Evolutionary conservation across 2,113 vertebrate species (phyloP).

Genomic region (Phrynocephalus versicolor): DNA sequence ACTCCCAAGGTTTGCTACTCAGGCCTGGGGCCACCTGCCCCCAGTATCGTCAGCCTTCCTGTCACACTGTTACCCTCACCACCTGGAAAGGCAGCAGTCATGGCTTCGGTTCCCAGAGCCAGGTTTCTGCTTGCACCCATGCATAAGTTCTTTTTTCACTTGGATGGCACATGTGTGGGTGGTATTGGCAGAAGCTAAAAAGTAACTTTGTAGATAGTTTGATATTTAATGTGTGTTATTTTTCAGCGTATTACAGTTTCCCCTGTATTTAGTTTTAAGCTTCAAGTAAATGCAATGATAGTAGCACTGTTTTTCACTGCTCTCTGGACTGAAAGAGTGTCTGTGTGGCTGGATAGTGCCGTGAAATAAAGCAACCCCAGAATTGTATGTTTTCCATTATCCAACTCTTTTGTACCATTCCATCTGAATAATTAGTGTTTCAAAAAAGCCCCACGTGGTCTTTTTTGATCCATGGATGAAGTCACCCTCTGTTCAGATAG

Average conservation of each 20-base stretch:
- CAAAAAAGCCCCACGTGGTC: slow-evolving; percentile 71
- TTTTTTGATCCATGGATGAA: slow-evolving; percentile 79
- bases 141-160: too few relatives aligned
- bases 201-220: slow-evolving; percentile 64
- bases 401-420: slow-evolving; percentile 69
- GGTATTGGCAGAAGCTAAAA: too few relatives aligned
- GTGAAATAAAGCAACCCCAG: slow-evolving; percentile 68
- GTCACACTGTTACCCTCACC: too few relatives aligned
- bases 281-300: slow-evolving; percentile 64
- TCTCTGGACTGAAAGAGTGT: slow-evolving; percentile 65
- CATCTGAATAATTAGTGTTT: slow-evolving; percentile 81
- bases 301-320: slow-evolving; percentile 68
- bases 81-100: too few relatives aligned
- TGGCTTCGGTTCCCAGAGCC: too few relatives aligned
- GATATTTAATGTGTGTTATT: slow-evolving; percentile 55
- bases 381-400: slow-evolving; percentile 79
- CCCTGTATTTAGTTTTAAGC: slow-evolving; percentile 60
- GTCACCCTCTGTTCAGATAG: slow-evolving; percentile 74
- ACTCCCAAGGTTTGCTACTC: too few relatives aligned
- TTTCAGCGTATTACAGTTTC: slow-evolving; percentile 52
- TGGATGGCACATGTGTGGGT: too few relatives aligned
- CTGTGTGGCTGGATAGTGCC: slow-evolving; percentile 73
- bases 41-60: too few relatives aligned
- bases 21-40: too few relatives aligned
- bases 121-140: too few relatives aligned